A percentile compares a stretch with the other conserved stretches of the same genome.
Evolutionary conservation across 2,888 invertebrate genomes (phyloP).

Genomic region (Drosophila robusta): DNA sequence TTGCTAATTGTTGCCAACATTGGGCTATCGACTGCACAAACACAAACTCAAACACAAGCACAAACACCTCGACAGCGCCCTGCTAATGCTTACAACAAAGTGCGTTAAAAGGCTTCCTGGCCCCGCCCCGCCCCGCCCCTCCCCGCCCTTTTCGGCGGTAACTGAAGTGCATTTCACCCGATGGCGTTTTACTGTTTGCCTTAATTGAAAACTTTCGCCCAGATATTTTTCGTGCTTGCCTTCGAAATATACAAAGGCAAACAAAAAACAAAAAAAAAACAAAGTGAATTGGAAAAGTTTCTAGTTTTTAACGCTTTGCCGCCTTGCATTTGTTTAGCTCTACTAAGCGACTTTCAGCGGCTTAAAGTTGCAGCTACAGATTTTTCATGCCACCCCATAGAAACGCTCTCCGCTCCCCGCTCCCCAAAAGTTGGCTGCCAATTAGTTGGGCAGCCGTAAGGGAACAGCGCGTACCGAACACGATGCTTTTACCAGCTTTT

Average conservation of each 20-base stretch:
- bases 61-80: conserved; percentile 52
- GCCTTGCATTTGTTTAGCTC: conserved; percentile 73
- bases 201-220: conserved; percentile 75
- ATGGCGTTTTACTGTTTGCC: conserved; percentile 70
- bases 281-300: conserved; percentile 75
- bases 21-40: conserved; percentile 57
- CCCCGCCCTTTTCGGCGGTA: neutral
- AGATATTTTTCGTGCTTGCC: conserved; percentile 68
- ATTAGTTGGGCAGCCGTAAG: conserved; percentile 52
- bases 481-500: conserved; percentile 19
- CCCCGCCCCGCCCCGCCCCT: neutral
- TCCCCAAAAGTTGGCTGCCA: conserved; percentile 58
- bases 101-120: conserved; percentile 61
- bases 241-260: conserved; percentile 41
- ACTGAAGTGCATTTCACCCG: conserved; percentile 49
- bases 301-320: conserved; percentile 74
- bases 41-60: conserved; percentile 61
- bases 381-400: conserved; percentile 4
- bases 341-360: conserved; percentile 49
- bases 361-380: conserved; percentile 53
- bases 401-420: neutral
- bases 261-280: conserved; percentile 13
- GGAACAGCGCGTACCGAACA: conserved; percentile 9
- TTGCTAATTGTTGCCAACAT: conserved; percentile 69
- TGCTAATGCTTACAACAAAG: conserved; percentile 11